Percentiles rank a stretch among this genome's conserved stretches.
These are phyloP conservation scores for Onychomys arenicola DNA, from an alignment of 2,797 vertebrate genomes.

Conservation along the genomic window DNA sequence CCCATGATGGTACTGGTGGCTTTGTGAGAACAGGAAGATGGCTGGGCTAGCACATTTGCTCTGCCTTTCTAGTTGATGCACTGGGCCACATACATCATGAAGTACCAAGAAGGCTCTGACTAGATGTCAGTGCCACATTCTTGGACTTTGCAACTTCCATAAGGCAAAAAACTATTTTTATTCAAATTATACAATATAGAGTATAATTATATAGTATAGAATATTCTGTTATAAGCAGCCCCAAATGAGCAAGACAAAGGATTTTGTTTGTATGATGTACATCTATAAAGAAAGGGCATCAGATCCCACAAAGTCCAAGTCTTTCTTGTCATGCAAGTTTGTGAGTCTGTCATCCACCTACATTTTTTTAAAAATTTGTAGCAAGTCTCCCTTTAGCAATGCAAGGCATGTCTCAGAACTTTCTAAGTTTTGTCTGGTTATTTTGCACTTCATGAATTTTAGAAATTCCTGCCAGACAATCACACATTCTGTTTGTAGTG, in stretches of 20 bases:
- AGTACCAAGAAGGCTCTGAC: neutral
- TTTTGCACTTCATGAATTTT: neutral
- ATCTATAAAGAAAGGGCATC: neutral
- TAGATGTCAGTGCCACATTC: neutral
- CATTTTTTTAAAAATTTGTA: neutral
- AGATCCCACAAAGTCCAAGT: neutral
- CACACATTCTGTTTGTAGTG: neutral
- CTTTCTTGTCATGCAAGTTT: neutral
- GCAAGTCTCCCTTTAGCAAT: neutral
- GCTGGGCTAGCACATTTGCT: neutral
- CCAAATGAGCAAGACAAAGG: neutral
- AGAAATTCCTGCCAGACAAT: slow-evolving; percentile 3
- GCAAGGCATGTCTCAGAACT: neutral
- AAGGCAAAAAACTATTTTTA: neutral
- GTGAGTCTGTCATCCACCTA: neutral
- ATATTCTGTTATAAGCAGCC: neutral
- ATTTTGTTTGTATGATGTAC: neutral
- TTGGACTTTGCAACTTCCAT: neutral
- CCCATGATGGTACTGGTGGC: neutral
- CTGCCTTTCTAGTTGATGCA: too few species aligned
- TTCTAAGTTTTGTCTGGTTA: neutral
- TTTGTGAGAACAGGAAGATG: neutral
- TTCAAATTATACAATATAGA: neutral
- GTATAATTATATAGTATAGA: neutral
- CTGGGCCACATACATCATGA: neutral